Evolutionary conservation across 37 sponge, comb jelly and placozoan species (phyloP).

Genomic region (Axinella damicornis): DNA sequence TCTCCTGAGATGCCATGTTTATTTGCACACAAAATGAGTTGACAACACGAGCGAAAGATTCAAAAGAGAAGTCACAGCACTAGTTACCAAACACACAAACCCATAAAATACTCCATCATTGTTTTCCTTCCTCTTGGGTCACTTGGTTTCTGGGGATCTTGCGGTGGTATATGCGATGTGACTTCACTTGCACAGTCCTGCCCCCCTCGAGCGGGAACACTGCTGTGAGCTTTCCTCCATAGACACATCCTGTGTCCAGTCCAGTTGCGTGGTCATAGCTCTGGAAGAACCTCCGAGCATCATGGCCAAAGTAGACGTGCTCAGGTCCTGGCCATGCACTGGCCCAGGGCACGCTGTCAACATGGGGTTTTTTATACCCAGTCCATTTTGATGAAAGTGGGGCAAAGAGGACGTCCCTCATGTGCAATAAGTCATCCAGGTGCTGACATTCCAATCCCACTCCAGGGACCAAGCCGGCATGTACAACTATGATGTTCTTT

Average conservation of each 20-base stretch:
- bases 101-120: no score
- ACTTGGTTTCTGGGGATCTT: no score
- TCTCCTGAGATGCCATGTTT: no score
- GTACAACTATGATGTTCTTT: constrained; percentile 59
- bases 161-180: no score
- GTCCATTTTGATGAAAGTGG: background rate
- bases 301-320: constrained; percentile 91
- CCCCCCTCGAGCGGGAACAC: constrained; percentile 49
- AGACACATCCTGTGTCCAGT: constrained; percentile 88
- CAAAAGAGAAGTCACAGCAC: no score
- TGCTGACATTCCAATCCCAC: constrained; percentile 55
- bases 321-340: constrained; percentile 78
- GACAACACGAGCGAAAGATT: no score
- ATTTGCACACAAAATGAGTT: no score
- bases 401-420: constrained; percentile 61
- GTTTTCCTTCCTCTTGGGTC: no score
- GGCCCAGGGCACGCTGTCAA: constrained; percentile 60
- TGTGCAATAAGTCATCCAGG: constrained; percentile 40
- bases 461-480: constrained; percentile 84
- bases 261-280: constrained; percentile 72
- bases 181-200: background rate
- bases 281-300: constrained; percentile 72
- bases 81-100: no score
- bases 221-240: constrained; percentile 80
- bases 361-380: background rate